phyloP scores from a whole-genome alignment of 2,113 vertebrate species.

The Cyprinodon variegatus region DNA sequence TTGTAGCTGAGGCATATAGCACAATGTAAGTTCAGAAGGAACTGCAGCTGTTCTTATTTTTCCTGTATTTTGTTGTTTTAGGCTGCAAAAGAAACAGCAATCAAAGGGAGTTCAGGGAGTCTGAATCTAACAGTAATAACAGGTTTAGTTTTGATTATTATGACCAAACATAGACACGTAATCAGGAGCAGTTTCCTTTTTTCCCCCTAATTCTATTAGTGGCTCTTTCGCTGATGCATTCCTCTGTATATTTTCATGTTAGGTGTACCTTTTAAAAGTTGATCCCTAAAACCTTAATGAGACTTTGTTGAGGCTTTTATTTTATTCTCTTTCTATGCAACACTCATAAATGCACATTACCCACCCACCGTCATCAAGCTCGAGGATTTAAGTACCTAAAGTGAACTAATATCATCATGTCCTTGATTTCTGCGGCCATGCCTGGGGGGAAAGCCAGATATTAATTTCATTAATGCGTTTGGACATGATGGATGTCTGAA shows the following conservation, averaged over 20 bases:
- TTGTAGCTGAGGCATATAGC: neutral
- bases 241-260: neutral
- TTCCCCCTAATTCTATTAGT: neutral
- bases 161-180: neutral
- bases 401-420: conserved; percentile 34
- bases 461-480: conserved; percentile 31
- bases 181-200: conserved; percentile 11
- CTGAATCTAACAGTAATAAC: neutral
- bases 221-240: conserved; percentile 3
- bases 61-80: neutral
- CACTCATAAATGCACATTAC: conserved; percentile 34
- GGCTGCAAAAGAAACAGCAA: conserved; percentile 6
- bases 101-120: conserved; percentile 11
- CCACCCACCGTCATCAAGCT: conserved; percentile 38
- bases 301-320: conserved; percentile 2
- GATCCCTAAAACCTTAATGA: conserved; percentile 30
- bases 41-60: neutral
- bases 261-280: conserved; percentile 16
- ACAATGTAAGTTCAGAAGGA: conserved; percentile 7
- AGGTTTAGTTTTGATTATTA: conserved; percentile 18
- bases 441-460: conserved; percentile 22
- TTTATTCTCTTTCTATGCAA: conserved; percentile 21
- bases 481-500: conserved; percentile 29
- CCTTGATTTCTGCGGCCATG: conserved; percentile 13
- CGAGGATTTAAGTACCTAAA: conserved; percentile 21